Base-by-base conservation (phyloP, 1,140 invertebrate genomes). In the Tetranychus cinnabarinus region DNA sequence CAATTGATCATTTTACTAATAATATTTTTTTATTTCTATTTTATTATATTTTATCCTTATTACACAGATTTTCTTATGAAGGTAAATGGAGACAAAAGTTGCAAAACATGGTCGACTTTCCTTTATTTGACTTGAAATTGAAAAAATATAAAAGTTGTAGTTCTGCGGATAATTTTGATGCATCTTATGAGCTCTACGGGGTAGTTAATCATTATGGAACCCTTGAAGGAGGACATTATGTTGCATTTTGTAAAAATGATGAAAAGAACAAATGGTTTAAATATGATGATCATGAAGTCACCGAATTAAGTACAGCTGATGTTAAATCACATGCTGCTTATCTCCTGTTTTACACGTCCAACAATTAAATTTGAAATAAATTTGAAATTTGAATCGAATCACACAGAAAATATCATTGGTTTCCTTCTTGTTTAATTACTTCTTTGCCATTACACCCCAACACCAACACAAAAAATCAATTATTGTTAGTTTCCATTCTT, bases 211-310 rank as follows among this genome's bases (percentile, higher is more conserved):
- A 93, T 72, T 88, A 83, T 69, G 89, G 89, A 42, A 85, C 84
- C 0, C 84, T 92, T 81, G 84, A 89, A 66, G 82, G 83, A 3
- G 88, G 89, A 0, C 89, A 93, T 72, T 93, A 92, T 66, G 90
- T 85, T 1, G 86, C 82, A 0, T 82, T 75, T 65, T 83, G 81
- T 68, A 77, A 77, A 69, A 81, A 76, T 67, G 68, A 72, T 42
- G 62, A 69, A 39, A 73, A 76, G 52, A 73, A 77, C 70, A 82
- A 79, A 69, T 93, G 88, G 88, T 85, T 81, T 73, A 88, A 88
- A 70, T 93, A 83, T 73, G 88, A 92, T 73, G 88, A 93, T 70
- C 81, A 85, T 64, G 78, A 83, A 45, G 86, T 91, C 5, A 79
- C 79, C 3, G 80, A 83, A 66, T 80, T 89, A 48, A 76, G 78